Conservation (phyloP, 2,113 vertebrate genomes). For the Dunckerocampus dactyliophorus region DNA sequence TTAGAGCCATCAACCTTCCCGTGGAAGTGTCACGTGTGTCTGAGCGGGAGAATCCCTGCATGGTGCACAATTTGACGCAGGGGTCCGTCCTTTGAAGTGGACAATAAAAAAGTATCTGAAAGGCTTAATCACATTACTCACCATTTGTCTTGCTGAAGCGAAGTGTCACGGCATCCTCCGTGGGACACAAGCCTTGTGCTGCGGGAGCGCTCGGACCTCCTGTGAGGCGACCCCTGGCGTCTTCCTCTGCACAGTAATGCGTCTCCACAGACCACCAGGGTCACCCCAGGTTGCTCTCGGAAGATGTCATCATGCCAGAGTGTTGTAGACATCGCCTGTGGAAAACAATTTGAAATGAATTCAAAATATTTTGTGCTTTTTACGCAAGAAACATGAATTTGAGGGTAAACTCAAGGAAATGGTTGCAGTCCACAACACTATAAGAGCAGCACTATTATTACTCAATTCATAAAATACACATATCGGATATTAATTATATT, state of each 20-base stretch:
- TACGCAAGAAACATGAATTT: neutral
- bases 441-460: no score
- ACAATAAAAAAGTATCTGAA: slow-evolving; percentile 59
- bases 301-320: neutral
- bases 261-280: slow-evolving; percentile 26
- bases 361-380: neutral
- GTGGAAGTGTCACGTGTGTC: slow-evolving; percentile 15
- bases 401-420: no score
- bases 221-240: slow-evolving; percentile 27
- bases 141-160: slow-evolving; percentile 71
- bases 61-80: slow-evolving; percentile 54
- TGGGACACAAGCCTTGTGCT: neutral
- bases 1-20: neutral
- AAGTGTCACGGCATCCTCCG: slow-evolving; percentile 49
- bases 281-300: neutral
- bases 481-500: no score
- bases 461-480: no score
- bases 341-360: neutral
- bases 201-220: slow-evolving; percentile 30
- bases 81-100: slow-evolving; percentile 53
- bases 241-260: slow-evolving; percentile 25
- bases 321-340: neutral
- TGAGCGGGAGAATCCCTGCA: slow-evolving; percentile 15
- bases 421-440: no score
- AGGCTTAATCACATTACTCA: slow-evolving; percentile 62